A percentile compares a stretch with the other conserved stretches of the same genome.
These are phyloP conservation scores for Apodemia hepburni DNA, from an alignment of 2,888 invertebrate genomes.

Conservation along the genomic window DNA sequence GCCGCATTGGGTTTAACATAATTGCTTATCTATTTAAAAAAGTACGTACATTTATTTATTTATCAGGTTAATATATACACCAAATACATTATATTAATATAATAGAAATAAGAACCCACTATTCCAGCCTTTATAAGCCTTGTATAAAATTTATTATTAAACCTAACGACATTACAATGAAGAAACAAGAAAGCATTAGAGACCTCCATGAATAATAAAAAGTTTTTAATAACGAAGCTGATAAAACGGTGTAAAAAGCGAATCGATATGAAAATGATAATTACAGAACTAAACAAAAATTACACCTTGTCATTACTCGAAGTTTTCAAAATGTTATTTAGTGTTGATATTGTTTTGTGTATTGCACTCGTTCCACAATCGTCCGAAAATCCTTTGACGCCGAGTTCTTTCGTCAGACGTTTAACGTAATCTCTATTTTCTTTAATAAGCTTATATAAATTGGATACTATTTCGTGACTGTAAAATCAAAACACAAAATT, in stretches of 20 bases:
- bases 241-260: neutral
- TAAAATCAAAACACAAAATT: slow-evolving; percentile 29
- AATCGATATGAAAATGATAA: no score
- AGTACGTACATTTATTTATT: no score
- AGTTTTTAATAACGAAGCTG: neutral
- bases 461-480: slow-evolving; percentile 75
- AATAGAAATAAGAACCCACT: no score
- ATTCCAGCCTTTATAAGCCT: no score
- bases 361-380: slow-evolving; percentile 81
- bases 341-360: slow-evolving; percentile 81
- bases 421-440: slow-evolving; percentile 74
- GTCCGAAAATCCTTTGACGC: slow-evolving; percentile 82
- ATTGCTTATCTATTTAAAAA: no score
- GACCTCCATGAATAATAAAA: no score
- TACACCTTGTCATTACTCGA: slow-evolving; percentile 64
- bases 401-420: slow-evolving; percentile 73
- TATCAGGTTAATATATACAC: no score
- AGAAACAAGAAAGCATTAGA: no score
- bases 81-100: no score
- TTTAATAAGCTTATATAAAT: slow-evolving; percentile 74
- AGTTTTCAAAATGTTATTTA: slow-evolving; percentile 78
- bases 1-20: no score
- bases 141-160: no score
- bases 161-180: no score
- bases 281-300: neutral